Evolutionary conservation across 2,113 vertebrate species (phyloP).

Genomic region (Oreochromis tanganicae): DNA sequence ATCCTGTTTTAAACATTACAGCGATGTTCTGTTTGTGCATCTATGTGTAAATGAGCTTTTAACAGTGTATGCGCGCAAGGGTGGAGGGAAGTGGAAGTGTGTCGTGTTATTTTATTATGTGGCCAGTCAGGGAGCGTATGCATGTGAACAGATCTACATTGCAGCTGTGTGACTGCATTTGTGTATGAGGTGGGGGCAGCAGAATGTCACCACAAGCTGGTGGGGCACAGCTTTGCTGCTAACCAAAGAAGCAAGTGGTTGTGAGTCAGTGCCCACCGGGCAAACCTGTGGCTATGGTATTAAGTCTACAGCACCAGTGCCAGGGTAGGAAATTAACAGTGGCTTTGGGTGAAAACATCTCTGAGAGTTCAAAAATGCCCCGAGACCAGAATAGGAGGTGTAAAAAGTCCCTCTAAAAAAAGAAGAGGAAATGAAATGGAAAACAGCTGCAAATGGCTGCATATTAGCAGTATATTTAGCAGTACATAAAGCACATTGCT

Average conservation of each 20-base stretch:
- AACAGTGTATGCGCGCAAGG: conserved; percentile 36
- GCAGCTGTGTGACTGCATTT: background rate
- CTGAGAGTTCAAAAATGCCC: conserved; percentile 45
- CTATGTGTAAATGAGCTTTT: conserved; percentile 52
- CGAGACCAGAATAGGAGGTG: conserved; percentile 49
- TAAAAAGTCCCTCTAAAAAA: conserved; percentile 38
- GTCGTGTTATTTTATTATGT: conserved; percentile 53
- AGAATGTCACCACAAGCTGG: conserved; percentile 54
- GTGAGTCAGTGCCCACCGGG: conserved; percentile 66
- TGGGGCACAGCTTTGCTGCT: conserved; percentile 45
- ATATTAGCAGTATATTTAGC: background rate
- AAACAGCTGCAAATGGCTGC: conserved; percentile 31
- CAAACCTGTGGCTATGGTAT: conserved; percentile 55
- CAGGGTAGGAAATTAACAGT: conserved; percentile 61
- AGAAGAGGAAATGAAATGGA: conserved; percentile 36
- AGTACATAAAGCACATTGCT: background rate
- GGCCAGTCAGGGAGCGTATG: conserved; percentile 11
- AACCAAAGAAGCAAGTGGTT: conserved; percentile 62
- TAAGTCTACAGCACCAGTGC: conserved; percentile 27
- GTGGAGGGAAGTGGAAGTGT: conserved; percentile 29
- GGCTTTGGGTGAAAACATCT: conserved; percentile 60
- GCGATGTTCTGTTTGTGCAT: conserved; percentile 44
- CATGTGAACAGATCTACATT: background rate
- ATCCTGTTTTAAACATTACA: conserved; percentile 68
- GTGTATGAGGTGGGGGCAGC: conserved; percentile 51